Conservation (phyloP, 2,888 invertebrate genomes). For the Xanthorhoe designata region DNA sequence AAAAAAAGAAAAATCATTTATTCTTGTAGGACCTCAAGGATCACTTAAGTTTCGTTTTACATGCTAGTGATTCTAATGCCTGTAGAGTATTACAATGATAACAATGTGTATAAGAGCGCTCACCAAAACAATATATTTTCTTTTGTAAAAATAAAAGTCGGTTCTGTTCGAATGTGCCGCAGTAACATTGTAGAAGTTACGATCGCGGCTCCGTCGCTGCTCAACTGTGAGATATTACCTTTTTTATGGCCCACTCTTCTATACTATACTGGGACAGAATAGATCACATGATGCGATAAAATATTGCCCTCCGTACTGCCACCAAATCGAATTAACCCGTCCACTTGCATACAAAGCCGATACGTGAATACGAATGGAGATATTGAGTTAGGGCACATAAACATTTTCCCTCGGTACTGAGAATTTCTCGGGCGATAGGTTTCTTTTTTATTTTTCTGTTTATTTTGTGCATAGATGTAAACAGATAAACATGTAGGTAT, state of each 20-base stretch:
- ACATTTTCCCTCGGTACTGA: constrained; percentile 69
- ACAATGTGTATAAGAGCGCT: constrained; percentile 22
- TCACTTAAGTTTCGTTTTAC: no score
- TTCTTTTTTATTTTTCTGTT: constrained; percentile 46
- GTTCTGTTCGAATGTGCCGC: constrained; percentile 70
- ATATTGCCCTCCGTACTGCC: constrained; percentile 80
- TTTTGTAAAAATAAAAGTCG: constrained; percentile 73
- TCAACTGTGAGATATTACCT: constrained; percentile 85
- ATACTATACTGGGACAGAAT: constrained; percentile 83
- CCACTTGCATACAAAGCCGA: constrained; percentile 84
- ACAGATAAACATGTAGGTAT: constrained; percentile 14
- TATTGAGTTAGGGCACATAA: constrained; percentile 76
- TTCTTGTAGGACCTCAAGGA: no score
- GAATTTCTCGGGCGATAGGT: constrained; percentile 51
- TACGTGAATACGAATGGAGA: constrained; percentile 79
- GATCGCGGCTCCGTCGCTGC: constrained; percentile 79
- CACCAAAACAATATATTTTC: constrained; percentile 66
- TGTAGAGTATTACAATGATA: constrained; percentile 19
- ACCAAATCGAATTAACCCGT: constrained; percentile 85
- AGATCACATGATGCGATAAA: constrained; percentile 85
- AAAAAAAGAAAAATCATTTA: no score
- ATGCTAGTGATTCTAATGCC: no score
- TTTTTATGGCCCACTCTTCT: constrained; percentile 84
- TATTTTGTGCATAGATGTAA: constrained; percentile 33
- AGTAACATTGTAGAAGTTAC: constrained; percentile 84